phyloP scores from a whole-genome alignment of 2,113 vertebrate species.

The Bubo blakistoni region DNA sequence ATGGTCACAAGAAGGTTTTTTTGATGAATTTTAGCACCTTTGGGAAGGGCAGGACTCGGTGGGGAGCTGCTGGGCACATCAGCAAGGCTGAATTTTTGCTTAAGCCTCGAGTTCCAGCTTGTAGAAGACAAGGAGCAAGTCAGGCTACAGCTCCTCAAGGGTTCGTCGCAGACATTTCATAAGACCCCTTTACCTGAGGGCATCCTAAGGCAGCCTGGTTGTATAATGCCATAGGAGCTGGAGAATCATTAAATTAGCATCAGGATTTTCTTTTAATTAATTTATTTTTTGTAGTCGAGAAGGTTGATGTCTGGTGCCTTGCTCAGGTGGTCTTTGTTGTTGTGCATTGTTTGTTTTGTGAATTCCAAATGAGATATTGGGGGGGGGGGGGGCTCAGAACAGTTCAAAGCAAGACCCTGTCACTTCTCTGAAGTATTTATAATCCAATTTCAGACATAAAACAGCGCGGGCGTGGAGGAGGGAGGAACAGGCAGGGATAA shows the following conservation, averaged over 20 bases:
- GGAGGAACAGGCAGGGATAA: background rate
- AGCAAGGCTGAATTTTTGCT: background rate
- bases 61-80: background rate
- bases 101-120: background rate
- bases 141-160: background rate
- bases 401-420: slow-evolving; percentile 47
- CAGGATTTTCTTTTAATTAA: background rate
- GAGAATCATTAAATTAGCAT: background rate
- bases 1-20: fast-evolving
- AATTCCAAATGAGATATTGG: background rate
- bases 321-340: slow-evolving; percentile 19
- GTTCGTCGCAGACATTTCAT: background rate
- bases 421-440: slow-evolving; percentile 32
- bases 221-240: background rate
- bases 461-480: background rate
- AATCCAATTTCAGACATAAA: slow-evolving; percentile 25
- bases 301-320: background rate
- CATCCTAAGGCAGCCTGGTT: background rate
- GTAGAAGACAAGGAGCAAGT: background rate
- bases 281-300: background rate
- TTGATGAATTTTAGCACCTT: background rate
- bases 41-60: fast-evolving
- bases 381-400: background rate
- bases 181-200: background rate
- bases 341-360: slow-evolving; percentile 5